Evolutionary conservation across 2,888 invertebrate species (phyloP).

Genomic region (Sinopyrophorus schimmeli): DNA sequence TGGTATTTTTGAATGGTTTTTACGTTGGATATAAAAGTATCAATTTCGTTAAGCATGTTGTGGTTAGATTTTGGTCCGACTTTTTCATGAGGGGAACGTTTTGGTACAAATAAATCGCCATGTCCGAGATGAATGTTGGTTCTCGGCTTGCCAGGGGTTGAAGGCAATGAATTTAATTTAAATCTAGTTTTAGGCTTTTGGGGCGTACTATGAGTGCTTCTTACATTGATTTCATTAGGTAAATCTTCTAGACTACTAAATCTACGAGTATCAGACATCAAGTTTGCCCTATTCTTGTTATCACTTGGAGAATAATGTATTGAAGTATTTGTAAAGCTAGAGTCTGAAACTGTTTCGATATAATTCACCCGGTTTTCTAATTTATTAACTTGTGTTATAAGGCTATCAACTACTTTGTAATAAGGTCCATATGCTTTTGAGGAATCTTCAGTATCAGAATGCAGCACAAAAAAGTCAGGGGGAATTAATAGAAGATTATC

Average conservation of each 20-base stretch:
- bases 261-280: constrained; percentile 37
- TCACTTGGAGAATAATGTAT: constrained; percentile 36
- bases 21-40: constrained; percentile 50
- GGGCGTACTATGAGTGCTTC: constrained; percentile 51
- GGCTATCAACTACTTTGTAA: constrained; percentile 62
- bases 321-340: constrained; percentile 40
- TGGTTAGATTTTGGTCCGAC: constrained; percentile 16
- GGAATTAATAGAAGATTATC: constrained; percentile 79
- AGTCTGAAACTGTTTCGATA: constrained; percentile 55
- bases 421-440: constrained; percentile 42
- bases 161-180: constrained; percentile 47
- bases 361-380: constrained; percentile 58
- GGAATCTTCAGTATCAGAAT: constrained; percentile 60
- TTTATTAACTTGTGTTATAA: constrained; percentile 66
- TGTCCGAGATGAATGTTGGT: neutral
- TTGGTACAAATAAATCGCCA: constrained; percentile 1
- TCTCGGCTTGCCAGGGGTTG: constrained; percentile 43
- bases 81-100: neutral
- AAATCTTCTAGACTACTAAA: constrained; percentile 45
- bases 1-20: constrained; percentile 45
- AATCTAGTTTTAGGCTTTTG: constrained; percentile 48
- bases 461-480: constrained; percentile 72
- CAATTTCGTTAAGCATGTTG: constrained; percentile 45
- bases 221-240: constrained; percentile 26
- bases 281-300: constrained; percentile 28